Evolutionary conservation across 2,797 vertebrate genomes (phyloP).

Genomic region (Hylomyscus alleni): DNA sequence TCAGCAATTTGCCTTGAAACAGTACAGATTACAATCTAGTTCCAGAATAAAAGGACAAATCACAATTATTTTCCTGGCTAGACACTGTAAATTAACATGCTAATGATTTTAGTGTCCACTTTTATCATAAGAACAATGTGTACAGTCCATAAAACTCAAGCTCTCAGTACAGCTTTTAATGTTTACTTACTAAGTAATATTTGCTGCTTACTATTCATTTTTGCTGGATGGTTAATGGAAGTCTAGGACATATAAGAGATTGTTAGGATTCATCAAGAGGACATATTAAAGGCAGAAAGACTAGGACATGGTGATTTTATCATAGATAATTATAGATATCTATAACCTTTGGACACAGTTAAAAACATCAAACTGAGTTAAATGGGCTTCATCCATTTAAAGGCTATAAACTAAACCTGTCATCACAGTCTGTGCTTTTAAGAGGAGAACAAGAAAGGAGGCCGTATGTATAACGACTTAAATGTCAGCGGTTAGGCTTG

Average conservation of each 20-base stretch:
- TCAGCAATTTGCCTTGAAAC: constrained; percentile 51
- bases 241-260: background rate
- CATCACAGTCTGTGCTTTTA: background rate
- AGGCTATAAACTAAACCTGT: background rate
- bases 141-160: background rate
- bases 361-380: background rate
- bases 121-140: constrained; percentile 35
- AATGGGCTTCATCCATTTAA: background rate
- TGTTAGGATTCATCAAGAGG: background rate
- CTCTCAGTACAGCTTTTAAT: background rate
- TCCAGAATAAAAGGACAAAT: constrained; percentile 47
- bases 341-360: background rate
- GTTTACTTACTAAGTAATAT: constrained; percentile 19
- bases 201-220: background rate
- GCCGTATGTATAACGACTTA: background rate
- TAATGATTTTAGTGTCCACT: constrained; percentile 42
- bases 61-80: constrained; percentile 30
- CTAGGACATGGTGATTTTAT: background rate
- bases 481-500: background rate
- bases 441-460: background rate
- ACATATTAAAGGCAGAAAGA: background rate
- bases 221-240: background rate
- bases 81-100: background rate
- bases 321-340: background rate
- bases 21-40: constrained; percentile 10